Evolutionary conservation across 2,888 invertebrate genomes (phyloP).

Genomic region (Hesperia comma): DNA sequence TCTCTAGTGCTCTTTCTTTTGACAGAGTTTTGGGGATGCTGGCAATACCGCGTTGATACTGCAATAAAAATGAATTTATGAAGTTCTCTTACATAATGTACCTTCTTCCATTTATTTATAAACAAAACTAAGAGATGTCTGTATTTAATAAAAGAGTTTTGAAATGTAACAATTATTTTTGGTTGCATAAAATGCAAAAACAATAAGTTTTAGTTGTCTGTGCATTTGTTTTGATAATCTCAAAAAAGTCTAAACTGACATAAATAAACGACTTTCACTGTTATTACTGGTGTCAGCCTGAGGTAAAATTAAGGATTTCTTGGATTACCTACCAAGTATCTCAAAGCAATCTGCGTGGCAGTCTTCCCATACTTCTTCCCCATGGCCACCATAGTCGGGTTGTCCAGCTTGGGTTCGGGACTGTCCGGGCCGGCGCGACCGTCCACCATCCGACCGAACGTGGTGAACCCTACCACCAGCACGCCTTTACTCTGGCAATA

Average conservation of each 20-base stretch:
- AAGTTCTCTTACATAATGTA: too few species aligned
- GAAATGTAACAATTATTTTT: too few species aligned
- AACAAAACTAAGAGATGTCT: too few species aligned
- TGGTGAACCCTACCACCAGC: conserved; percentile 86
- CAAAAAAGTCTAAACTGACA: too few species aligned
- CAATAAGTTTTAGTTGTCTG: too few species aligned
- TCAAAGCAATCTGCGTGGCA: conserved; percentile 85
- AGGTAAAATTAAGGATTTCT: too few species aligned
- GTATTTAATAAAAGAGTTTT: too few species aligned
- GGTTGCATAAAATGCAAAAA: too few species aligned
- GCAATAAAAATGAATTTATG: conserved; percentile 42
- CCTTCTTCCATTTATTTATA: too few species aligned
- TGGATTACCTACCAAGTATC: conserved; percentile 83
- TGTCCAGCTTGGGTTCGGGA: conserved; percentile 79
- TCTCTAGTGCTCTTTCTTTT: conserved; percentile 59
- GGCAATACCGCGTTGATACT: conserved; percentile 66
- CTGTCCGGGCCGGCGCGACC: conserved; percentile 67
- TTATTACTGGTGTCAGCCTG: too few species aligned
- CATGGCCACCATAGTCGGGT: conserved; percentile 82
- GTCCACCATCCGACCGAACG: conserved; percentile 85
- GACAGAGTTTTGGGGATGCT: conserved; percentile 67
- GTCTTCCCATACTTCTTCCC: conserved; percentile 86
- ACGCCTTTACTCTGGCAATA: conserved; percentile 85
- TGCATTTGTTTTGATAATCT: too few species aligned
- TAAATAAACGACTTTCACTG: too few species aligned